Conservation (phyloP, 2,888 invertebrate genomes). For the Epinotia demarniana region DNA sequence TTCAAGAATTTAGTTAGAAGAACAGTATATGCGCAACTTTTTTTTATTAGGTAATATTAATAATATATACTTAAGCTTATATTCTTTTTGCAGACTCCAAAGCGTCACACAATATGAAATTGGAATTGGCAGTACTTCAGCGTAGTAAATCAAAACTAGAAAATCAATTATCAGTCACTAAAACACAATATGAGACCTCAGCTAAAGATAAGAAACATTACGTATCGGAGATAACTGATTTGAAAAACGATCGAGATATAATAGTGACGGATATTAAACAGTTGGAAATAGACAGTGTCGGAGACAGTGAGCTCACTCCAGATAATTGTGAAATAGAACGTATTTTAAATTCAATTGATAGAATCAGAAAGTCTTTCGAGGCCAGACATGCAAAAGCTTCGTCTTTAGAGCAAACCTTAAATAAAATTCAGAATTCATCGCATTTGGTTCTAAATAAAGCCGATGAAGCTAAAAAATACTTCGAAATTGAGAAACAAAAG, state of each 20-base stretch:
- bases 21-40: no score
- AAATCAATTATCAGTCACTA: conserved; percentile 61
- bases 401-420: conserved; percentile 66
- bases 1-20: no score
- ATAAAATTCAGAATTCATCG: conserved; percentile 71
- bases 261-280: conserved; percentile 69
- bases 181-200: conserved; percentile 61
- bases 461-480: conserved; percentile 72
- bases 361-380: conserved; percentile 64
- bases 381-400: conserved; percentile 58
- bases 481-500: conserved; percentile 76
- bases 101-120: conserved; percentile 77
- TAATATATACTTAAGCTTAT: conserved; percentile 3
- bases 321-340: conserved; percentile 61
- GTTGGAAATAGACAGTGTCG: conserved; percentile 69
- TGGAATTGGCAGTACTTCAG: conserved; percentile 69
- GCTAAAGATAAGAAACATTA: conserved; percentile 61
- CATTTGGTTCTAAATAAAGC: conserved; percentile 73
- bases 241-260: conserved; percentile 67
- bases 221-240: conserved; percentile 58
- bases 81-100: conserved; percentile 67
- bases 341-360: conserved; percentile 64
- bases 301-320: conserved; percentile 64
- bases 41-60: no score
- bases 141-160: conserved; percentile 63